phyloP scores from a whole-genome alignment of 2,113 vertebrate species.

The Gulo gulo region DNA sequence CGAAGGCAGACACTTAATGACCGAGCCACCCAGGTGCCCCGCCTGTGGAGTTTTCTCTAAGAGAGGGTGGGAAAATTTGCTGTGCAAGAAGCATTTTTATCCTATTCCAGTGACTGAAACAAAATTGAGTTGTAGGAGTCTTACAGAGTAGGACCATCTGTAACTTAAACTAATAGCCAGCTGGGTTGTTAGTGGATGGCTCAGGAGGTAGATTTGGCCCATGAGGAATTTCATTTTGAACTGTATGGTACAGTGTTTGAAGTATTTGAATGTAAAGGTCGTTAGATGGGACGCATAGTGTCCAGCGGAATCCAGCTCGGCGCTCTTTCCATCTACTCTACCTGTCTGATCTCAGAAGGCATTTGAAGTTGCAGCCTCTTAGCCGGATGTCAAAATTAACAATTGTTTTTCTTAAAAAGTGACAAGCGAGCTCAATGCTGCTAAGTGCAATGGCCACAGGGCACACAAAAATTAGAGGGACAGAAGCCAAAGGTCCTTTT shows the following conservation, averaged over 20 bases:
- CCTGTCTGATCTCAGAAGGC: neutral
- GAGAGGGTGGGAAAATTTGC: neutral
- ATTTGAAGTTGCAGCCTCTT: neutral
- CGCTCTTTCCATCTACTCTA: neutral
- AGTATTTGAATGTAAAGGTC: neutral
- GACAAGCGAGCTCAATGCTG: neutral
- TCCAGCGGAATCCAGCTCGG: neutral
- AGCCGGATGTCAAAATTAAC: neutral
- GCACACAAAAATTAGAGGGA: neutral
- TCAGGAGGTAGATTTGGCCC: neutral
- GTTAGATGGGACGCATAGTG: neutral
- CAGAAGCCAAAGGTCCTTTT: neutral
- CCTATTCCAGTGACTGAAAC: neutral
- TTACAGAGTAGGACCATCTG: neutral
- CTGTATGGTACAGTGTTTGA: neutral
- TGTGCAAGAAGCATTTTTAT: slow-evolving; percentile 38
- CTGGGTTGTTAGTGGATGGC: neutral
- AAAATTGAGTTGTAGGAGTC: slow-evolving; percentile 38
- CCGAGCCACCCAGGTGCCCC: too few relatives aligned
- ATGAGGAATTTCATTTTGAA: neutral
- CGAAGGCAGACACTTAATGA: too few relatives aligned
- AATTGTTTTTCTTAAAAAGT: slow-evolving; percentile 18
- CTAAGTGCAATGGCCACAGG: neutral
- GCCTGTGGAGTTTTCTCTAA: slow-evolving; percentile 21
- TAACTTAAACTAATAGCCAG: slow-evolving; percentile 22